Percentiles rank a stretch among this genome's conserved stretches.
phyloP scores from a whole-genome alignment of 1,140 invertebrate species.

The Leptinotarsa undecemlineata region DNA sequence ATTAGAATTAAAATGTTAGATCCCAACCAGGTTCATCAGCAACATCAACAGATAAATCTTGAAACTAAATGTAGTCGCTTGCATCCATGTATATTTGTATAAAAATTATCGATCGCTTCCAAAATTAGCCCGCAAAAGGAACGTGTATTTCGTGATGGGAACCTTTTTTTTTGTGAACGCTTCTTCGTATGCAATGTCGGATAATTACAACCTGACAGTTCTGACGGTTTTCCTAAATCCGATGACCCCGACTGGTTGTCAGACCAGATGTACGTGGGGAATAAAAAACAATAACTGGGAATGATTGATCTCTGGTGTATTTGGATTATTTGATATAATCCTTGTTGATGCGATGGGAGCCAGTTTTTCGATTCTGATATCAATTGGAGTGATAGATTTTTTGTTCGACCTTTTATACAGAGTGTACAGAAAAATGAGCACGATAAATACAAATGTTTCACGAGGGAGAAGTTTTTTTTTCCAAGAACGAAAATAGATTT shows the following conservation, averaged over 20 bases:
- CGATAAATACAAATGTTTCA: too few species aligned
- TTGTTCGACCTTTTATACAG: too few species aligned
- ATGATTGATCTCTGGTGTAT: background rate
- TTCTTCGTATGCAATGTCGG: background rate
- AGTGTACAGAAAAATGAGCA: too few species aligned
- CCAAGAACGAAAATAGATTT: too few species aligned
- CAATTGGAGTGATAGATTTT: too few species aligned
- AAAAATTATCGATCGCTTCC: background rate
- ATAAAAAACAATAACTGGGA: background rate
- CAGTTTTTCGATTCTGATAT: too few species aligned
- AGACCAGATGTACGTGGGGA: background rate
- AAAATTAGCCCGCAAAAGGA: background rate
- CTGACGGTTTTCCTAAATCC: background rate
- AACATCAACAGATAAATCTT: background rate
- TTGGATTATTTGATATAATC: background rate
- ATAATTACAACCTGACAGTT: background rate
- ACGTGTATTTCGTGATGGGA: background rate
- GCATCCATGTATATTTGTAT: background rate
- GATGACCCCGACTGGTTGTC: background rate
- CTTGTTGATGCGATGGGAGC: background rate
- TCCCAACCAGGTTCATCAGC: background rate
- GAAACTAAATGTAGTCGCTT: background rate
- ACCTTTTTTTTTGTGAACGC: background rate
- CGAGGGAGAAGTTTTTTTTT: too few species aligned
- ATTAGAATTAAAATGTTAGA: slow-evolving; percentile 4